Percentiles rank a stretch among this genome's conserved stretches.
These are phyloP conservation scores for Corythoichthys haematopterus DNA, from an alignment of 2,113 vertebrate genomes.

Conservation along the genomic window DNA sequence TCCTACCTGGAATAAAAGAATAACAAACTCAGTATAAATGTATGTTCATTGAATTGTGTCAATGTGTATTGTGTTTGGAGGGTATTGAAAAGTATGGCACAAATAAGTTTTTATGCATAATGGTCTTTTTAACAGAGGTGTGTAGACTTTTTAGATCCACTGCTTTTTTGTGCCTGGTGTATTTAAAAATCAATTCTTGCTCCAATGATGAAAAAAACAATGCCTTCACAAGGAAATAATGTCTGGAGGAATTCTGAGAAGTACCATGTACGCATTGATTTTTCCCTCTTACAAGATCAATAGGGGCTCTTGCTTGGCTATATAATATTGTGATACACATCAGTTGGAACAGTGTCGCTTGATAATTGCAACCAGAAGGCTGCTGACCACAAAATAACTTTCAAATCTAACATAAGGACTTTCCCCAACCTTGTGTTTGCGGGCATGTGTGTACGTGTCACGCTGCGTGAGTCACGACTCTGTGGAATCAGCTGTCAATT, in stretches of 20 bases:
- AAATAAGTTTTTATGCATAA: too few relatives aligned
- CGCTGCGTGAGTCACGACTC: slow-evolving; percentile 23
- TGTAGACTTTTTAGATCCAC: too few relatives aligned
- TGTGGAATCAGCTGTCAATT: slow-evolving; percentile 26
- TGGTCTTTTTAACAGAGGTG: too few relatives aligned
- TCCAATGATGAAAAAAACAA: too few relatives aligned
- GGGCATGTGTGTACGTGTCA: slow-evolving; percentile 4
- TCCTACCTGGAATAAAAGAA: too few relatives aligned
- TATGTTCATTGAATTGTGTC: too few relatives aligned
- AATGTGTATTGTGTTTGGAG: too few relatives aligned
- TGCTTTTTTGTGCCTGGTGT: too few relatives aligned
- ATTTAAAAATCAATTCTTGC: too few relatives aligned
- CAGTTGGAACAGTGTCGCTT: background rate
- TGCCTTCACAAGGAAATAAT: background rate
- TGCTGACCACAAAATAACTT: background rate
- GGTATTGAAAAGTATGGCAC: too few relatives aligned
- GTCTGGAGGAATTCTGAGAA: background rate
- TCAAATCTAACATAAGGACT: slow-evolving; percentile 21
- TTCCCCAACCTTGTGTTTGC: background rate
- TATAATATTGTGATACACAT: background rate
- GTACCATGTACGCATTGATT: background rate
- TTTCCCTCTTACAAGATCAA: background rate
- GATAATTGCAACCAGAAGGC: background rate
- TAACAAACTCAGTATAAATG: too few relatives aligned
- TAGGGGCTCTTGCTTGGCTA: background rate